These are phyloP conservation scores for Melanogrammus aeglefinus DNA, from an alignment of 2,797 vertebrate genomes.

Conservation along the genomic window DNA sequence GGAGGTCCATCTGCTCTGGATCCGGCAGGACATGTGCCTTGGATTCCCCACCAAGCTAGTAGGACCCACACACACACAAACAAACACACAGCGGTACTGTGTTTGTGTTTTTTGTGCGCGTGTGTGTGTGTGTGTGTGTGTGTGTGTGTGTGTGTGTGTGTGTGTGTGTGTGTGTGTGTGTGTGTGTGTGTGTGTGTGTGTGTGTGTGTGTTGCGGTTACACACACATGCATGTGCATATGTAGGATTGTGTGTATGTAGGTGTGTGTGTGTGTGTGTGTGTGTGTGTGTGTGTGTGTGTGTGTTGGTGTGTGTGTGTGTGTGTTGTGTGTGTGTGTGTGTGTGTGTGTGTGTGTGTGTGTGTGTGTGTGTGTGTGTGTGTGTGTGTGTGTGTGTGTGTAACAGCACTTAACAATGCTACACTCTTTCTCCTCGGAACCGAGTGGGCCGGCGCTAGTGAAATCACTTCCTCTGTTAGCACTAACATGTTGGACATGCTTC, in stretches of 20 bases:
- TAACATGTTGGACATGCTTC: slow-evolving; percentile 51
- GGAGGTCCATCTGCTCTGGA: slow-evolving; percentile 55
- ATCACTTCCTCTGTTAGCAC: slow-evolving; percentile 53
- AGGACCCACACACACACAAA: neutral
- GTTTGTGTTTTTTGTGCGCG: too few relatives aligned
- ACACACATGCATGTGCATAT: slow-evolving; percentile 1
- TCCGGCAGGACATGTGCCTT: slow-evolving; percentile 36
- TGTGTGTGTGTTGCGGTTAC: neutral
- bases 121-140: too few relatives aligned
- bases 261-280: slow-evolving; percentile 6
- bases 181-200: too few relatives aligned
- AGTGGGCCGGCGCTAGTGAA: slow-evolving; percentile 40
- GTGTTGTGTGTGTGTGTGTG: too few relatives aligned
- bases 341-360: slow-evolving; percentile 10
- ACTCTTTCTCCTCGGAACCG: slow-evolving; percentile 36
- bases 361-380: too few relatives aligned
- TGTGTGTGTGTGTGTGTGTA: neutral
- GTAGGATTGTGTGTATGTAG: slow-evolving; percentile 12
- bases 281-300: neutral
- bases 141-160: too few relatives aligned
- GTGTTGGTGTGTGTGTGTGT: neutral
- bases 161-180: too few relatives aligned
- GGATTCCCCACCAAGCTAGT: slow-evolving; percentile 11
- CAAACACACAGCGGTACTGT: too few relatives aligned
- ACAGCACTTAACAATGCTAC: slow-evolving; percentile 39